Conservation (phyloP, 2,113 vertebrate genomes). For the Macaca nemestrina region DNA sequence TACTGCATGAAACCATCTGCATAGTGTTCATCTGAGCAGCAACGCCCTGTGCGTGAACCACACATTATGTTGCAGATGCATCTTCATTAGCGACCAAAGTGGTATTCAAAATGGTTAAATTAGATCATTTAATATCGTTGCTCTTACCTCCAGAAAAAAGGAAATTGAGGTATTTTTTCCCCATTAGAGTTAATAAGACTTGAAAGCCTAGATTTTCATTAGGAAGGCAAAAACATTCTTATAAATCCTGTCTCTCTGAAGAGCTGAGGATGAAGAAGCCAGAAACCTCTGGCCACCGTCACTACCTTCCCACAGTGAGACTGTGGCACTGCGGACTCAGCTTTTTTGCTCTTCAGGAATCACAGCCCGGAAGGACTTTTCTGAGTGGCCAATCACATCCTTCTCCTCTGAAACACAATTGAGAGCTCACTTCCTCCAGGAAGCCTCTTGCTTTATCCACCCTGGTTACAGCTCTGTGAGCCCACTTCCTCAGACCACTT, state of each 20-base stretch:
- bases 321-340: fast-evolving
- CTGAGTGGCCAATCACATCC: neutral
- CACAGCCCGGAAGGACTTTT: neutral
- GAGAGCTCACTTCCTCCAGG: neutral
- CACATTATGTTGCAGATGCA: neutral
- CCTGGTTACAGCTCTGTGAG: neutral
- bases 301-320: neutral
- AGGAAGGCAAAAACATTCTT: slow-evolving; percentile 24
- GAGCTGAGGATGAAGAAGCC: neutral
- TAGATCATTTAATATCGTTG: slow-evolving; percentile 60
- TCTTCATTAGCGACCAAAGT: slow-evolving; percentile 45
- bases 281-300: neutral
- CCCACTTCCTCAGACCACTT: neutral
- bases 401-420: neutral
- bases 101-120: slow-evolving; percentile 39
- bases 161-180: slow-evolving; percentile 40
- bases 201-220: slow-evolving; percentile 65
- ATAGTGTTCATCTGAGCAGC: fast-evolving
- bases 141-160: slow-evolving; percentile 51
- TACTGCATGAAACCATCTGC: neutral
- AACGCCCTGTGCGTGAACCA: neutral
- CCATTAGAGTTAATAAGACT: slow-evolving; percentile 58
- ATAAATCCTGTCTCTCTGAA: neutral
- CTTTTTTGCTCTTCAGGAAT: neutral
- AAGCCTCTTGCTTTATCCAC: neutral